Percentiles rank a stretch among this genome's conserved stretches.
phyloP scores from a whole-genome alignment of 1,140 invertebrate species.

The Limonius californicus region DNA sequence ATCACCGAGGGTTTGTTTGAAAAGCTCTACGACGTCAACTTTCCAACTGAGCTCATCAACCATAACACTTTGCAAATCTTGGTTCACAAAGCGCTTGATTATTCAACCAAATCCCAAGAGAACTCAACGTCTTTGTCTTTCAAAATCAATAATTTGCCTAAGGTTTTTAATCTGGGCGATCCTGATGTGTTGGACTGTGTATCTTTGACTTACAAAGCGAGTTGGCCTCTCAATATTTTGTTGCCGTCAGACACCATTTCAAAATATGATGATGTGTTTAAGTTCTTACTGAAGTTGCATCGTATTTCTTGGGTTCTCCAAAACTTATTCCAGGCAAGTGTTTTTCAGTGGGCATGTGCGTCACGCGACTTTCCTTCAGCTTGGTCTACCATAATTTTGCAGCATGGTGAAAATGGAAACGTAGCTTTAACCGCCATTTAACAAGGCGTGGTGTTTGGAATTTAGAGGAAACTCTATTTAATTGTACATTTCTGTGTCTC shows the following conservation, averaged over 20 bases:
- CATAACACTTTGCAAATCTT: conserved; percentile 62
- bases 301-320: conserved; percentile 69
- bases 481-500: too few relatives aligned
- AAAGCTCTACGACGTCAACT: conserved; percentile 57
- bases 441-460: too few relatives aligned
- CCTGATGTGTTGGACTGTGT: conserved; percentile 63
- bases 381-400: too few relatives aligned
- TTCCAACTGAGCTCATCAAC: conserved; percentile 65
- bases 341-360: too few relatives aligned
- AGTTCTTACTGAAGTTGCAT: conserved; percentile 68
- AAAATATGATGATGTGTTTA: conserved; percentile 69
- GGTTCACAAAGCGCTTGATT: conserved; percentile 56
- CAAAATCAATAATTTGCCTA: conserved; percentile 53
- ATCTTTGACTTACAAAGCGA: conserved; percentile 62
- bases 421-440: too few relatives aligned
- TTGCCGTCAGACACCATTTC: conserved; percentile 62
- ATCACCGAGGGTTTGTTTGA: conserved; percentile 63
- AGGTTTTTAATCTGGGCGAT: conserved; percentile 57
- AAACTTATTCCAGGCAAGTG: conserved; percentile 58
- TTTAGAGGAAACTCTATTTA: too few relatives aligned
- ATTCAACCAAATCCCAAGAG: conserved; percentile 50
- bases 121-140: conserved; percentile 57
- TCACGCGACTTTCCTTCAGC: too few relatives aligned
- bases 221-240: conserved; percentile 75
- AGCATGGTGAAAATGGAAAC: too few relatives aligned